A percentile compares a stretch with the other conserved stretches of the same genome.
phyloP scores from a whole-genome alignment of 2,113 vertebrate genomes.

The Lophotis ruficrista region DNA sequence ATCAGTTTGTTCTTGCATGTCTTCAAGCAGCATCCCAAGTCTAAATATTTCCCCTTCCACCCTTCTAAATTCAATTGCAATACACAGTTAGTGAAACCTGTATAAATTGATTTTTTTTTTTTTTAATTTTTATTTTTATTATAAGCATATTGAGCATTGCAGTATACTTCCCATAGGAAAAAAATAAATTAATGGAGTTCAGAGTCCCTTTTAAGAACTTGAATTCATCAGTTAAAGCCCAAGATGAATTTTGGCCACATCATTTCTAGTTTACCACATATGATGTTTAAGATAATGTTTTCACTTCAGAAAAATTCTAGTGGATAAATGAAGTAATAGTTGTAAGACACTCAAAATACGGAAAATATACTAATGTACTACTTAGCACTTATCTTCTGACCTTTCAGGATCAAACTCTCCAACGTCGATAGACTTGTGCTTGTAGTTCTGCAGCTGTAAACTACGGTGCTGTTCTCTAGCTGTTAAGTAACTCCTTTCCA shows the following conservation, averaged over 20 bases:
- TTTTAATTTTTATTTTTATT: background rate
- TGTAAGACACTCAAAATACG: background rate
- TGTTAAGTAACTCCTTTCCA: constrained; percentile 86
- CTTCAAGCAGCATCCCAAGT: constrained; percentile 85
- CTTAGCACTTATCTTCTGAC: constrained; percentile 66
- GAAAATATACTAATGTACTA: background rate
- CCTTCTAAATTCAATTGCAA: constrained; percentile 73
- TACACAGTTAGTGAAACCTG: background rate
- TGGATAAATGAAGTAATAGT: background rate
- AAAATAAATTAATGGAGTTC: background rate
- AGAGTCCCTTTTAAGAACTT: background rate
- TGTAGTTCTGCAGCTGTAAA: constrained; percentile 82
- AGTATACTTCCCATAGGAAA: background rate
- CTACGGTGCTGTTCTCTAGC: constrained; percentile 81
- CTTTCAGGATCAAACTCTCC: constrained; percentile 87
- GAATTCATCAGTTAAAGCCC: background rate
- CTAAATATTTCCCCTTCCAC: constrained; percentile 88
- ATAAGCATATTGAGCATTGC: background rate
- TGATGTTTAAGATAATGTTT: background rate
- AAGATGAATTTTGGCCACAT: background rate
- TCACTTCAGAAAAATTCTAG: background rate
- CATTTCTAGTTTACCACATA: background rate
- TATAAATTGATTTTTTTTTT: background rate
- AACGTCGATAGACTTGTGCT: constrained; percentile 68
- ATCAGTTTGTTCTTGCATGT: constrained; percentile 82